Base-by-base conservation (phyloP, 2,797 vertebrate species). In the Xenopus petersii region DNA sequence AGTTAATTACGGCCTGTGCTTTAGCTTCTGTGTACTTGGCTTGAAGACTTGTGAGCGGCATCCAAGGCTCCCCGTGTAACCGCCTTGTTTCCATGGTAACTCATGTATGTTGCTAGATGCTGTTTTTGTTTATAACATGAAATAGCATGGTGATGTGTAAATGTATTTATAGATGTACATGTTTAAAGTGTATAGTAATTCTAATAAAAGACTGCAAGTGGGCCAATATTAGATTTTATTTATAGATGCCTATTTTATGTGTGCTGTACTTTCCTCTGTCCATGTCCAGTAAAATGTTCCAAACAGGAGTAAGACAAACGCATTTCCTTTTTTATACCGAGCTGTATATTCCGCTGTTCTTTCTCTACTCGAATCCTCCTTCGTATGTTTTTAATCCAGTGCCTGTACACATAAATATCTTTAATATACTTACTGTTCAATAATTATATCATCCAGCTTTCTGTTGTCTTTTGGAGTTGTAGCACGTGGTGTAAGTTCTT, bases 61-160 rank as follows among this genome's bases (percentile, higher is more conserved):
- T 75, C 66, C 60, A 33, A 66, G 66, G 77, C 75, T 79, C 24
- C 61, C 55, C 65, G 65, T 73, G 55, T 72, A 69, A 66, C 26
- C 4, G 48, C 60, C 72, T 58, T 51, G 70, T 79, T 69, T 58
- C 63, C 24, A 68, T 78, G 59, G 64, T 55, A 63, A 63, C 48
- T 69, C 16, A 60, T 59, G 46, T 72, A 55, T 73, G 71, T 68
- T 72, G 66, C 51, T 73, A 73, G 73, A 62, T 70, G 76, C 51
- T 74, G 64, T 59, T 48, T 30, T 30, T 78, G 70, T 73, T 79
- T 73, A 73, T 54, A 70, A 17, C 26, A 21, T 73, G 58, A 74
- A 21, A 60, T 65, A 47, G 71, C 71, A 74, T 73, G 65, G 55
- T 46, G 21, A 73, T 67, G 56, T 60, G 36, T 73, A 78, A 72